These are phyloP conservation scores for Xylocopa sonorina DNA, from an alignment of 1,140 invertebrate genomes.

Conservation along the genomic window DNA sequence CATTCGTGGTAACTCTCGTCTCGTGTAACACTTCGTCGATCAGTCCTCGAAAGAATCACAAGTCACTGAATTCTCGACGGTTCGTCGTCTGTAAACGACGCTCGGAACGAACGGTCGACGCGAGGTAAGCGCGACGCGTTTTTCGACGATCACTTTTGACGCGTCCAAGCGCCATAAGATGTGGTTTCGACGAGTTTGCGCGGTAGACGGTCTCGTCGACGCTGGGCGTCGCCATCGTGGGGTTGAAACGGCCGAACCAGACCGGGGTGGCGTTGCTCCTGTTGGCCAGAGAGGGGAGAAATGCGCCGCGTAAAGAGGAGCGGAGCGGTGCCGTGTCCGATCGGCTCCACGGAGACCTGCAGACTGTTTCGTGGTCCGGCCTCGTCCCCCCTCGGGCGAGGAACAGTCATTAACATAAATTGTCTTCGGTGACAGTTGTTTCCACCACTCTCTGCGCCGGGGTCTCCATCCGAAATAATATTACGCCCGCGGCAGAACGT, in stretches of 20 bases:
- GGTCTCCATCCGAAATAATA: conserved; percentile 41
- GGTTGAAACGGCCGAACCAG: conserved; percentile 65
- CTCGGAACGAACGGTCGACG: neutral
- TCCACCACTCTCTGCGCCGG: conserved; percentile 68
- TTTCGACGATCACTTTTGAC: conserved; percentile 1
- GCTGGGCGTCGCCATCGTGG: conserved; percentile 80
- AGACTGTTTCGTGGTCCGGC: conserved; percentile 73
- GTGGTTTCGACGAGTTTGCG: conserved; percentile 42
- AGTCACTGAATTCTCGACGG: neutral
- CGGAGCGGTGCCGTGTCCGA: conserved; percentile 68
- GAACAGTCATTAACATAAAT: conserved; percentile 82
- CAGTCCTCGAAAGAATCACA: neutral
- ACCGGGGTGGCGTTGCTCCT: conserved; percentile 62
- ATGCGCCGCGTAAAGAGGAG: conserved; percentile 29
- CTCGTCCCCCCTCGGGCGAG: conserved; percentile 69
- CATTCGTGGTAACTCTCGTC: too few relatives aligned
- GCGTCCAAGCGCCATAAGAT: conserved; percentile 37
- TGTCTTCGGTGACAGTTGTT: conserved; percentile 81
- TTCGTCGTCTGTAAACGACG: neutral
- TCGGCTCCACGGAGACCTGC: conserved; percentile 74
- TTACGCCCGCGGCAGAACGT: conserved; percentile 8
- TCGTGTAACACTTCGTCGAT: neutral
- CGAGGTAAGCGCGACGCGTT: neutral
- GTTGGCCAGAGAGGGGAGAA: conserved; percentile 38
- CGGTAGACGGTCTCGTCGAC: conserved; percentile 54